Evolutionary conservation across 2,888 invertebrate genomes (phyloP), one percentile per base, ranked within the genome.

Genomic region (Epistrophella euchroma): DNA sequence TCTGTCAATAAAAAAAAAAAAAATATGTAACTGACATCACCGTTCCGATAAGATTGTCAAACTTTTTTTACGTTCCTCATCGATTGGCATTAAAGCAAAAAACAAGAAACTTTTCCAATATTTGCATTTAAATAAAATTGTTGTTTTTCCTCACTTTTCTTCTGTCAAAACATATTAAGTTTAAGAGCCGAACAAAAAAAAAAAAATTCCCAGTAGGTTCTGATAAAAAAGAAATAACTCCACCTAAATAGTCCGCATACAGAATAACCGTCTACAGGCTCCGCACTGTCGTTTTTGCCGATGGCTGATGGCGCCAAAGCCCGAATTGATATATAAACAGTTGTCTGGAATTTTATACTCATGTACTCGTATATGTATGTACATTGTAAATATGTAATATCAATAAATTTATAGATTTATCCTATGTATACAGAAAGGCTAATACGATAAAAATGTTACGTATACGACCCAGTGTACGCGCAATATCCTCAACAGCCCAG

Each of bases 221-320:
- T 32, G 32, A 64, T 64, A 52, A 35, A 28, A 47, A 45, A 52
- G n/a, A 68, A 25, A 71, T 45, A 71, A 62, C 66, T 77, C 45
- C 58, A 73, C 50, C 35, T 55, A 68, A 68, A 72, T 60, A 70
- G 55, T 72, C 70, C 60, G 43, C 68, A 60, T 77, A 81, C 66
- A 71, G 66, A 70, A 77, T 62, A 70, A 73, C 7, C 71, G 62
- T 58, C 62, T 70, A 55, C n/a, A 58, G 62, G 35, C 74, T 70
- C 62, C 52, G 11, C 7, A 32, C 45, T 45, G 72, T 47, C 64
- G 19, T 52, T 68, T 70, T 32, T 72, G 45, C 52, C 60, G 35
- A 19, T 85, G 81, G 70, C 66, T 35, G 47, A 37, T 68, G 68
- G 68, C 86, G 86, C 86, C 86, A 78, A 78, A 43, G 11, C 25